Percentiles rank a stretch among this genome's conserved stretches.
These are phyloP conservation scores for Zenarchopterus dispar DNA, from an alignment of 2,797 vertebrate species.

Conservation along the genomic window DNA sequence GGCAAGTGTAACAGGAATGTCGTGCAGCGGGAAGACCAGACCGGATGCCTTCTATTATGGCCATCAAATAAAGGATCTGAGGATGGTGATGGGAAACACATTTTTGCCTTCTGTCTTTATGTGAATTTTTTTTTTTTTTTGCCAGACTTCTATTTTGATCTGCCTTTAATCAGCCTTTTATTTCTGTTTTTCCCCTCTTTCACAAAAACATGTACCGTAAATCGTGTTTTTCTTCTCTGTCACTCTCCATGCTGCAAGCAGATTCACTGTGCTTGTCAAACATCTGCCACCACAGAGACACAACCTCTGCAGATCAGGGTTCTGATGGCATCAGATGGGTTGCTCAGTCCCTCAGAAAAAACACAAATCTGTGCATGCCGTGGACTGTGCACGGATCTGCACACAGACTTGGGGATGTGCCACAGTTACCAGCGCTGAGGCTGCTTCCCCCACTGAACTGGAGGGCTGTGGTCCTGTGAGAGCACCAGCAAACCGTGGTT, in stretches of 20 bases:
- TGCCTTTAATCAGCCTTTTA: constrained; percentile 22
- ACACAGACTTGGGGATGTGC: constrained; percentile 15
- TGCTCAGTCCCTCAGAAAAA: constrained; percentile 9
- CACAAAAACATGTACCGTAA: constrained; percentile 12
- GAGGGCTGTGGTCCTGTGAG: constrained; percentile 23
- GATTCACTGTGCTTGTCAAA: constrained; percentile 29
- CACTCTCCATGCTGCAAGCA: constrained; percentile 6
- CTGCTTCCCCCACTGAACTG: constrained; percentile 26
- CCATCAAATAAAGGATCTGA: constrained; percentile 55
- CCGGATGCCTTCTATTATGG: constrained; percentile 51
- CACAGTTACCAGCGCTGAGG: constrained; percentile 21
- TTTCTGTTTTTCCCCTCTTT: constrained; percentile 14
- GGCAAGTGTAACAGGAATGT: constrained; percentile 46
- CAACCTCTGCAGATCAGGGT: constrained; percentile 37
- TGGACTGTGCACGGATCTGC: not conserved
- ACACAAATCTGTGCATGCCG: not conserved
- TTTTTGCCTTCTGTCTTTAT: constrained; percentile 31
- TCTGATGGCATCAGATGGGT: constrained; percentile 16
- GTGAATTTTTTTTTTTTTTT: not conserved
- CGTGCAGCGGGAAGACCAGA: constrained; percentile 25
- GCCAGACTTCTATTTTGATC: constrained; percentile 13
- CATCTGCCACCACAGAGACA: constrained; percentile 52
- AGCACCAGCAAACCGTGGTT: constrained; percentile 58
- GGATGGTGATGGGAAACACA: constrained; percentile 63
- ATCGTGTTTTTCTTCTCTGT: constrained; percentile 13